Percentiles rank a stretch among this genome's conserved stretches.
Evolutionary conservation across 2,888 invertebrate genomes (phyloP).

Genomic region (Gastracanthus pulcherrimus): DNA sequence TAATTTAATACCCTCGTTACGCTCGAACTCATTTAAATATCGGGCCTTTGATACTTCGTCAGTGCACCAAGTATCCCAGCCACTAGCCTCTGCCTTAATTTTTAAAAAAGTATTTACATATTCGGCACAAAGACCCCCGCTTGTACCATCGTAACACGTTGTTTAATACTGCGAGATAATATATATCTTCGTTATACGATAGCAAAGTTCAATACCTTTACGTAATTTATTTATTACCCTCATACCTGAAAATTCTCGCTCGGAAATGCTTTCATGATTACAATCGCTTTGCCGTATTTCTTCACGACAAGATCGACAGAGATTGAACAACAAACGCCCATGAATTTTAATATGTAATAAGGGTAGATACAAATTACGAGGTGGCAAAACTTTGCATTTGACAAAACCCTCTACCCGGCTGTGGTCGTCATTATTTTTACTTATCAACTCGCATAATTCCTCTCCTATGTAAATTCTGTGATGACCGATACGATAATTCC

Average conservation of each 20-base stretch:
- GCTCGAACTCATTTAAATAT: background rate
- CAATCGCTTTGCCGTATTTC: conserved; percentile 38
- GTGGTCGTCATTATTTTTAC: conserved; percentile 11
- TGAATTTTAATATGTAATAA: conserved; percentile 66
- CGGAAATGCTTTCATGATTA: conserved; percentile 52
- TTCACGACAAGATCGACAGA: conserved; percentile 70
- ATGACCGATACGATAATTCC: conserved; percentile 66
- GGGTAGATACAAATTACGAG: conserved; percentile 64
- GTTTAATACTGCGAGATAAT: conserved; percentile 70
- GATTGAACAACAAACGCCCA: conserved; percentile 67
- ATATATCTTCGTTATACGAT: conserved; percentile 66
- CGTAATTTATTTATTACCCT: conserved; percentile 71
- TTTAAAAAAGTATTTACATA: conserved; percentile 54
- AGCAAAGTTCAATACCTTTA: conserved; percentile 68
- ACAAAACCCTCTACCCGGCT: conserved; percentile 62
- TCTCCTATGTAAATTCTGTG: conserved; percentile 60
- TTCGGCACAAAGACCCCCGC: conserved; percentile 39
- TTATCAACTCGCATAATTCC: conserved; percentile 42
- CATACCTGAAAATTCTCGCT: conserved; percentile 65
- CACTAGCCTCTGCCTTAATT: conserved; percentile 52
- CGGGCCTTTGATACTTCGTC: too few relatives aligned
- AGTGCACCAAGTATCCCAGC: background rate
- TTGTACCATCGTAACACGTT: conserved; percentile 58
- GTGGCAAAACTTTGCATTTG: conserved; percentile 63
- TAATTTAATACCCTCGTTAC: background rate